Conservation (phyloP, 2,888 invertebrate species). For the Plemyria rubiginata region DNA sequence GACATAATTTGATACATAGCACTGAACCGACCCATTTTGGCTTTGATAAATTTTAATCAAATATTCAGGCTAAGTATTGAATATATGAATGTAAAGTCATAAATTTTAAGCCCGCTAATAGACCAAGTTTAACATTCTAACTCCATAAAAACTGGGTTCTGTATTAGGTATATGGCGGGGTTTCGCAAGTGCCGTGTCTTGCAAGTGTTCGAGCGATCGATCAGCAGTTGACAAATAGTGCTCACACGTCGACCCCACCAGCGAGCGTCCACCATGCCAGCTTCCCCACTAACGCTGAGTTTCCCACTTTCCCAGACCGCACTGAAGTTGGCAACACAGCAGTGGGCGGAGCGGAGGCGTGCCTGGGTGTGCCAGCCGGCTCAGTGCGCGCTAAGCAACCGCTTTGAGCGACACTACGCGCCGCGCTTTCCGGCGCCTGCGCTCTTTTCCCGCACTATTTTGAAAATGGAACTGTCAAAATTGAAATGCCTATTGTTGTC, state of each 20-base stretch:
- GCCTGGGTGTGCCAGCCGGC: slow-evolving; percentile 60
- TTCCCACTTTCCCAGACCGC: slow-evolving; percentile 76
- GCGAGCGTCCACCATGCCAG: slow-evolving; percentile 51
- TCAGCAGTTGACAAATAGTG: slow-evolving; percentile 55
- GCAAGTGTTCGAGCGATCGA: slow-evolving; percentile 46
- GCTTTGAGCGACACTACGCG: slow-evolving; percentile 56
- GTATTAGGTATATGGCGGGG: slow-evolving; percentile 29
- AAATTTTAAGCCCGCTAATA: slow-evolving; percentile 33
- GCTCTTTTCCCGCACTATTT: slow-evolving; percentile 51
- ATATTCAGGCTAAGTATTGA: slow-evolving; percentile 31
- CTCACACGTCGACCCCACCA: slow-evolving; percentile 59
- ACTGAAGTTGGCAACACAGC: slow-evolving; percentile 67
- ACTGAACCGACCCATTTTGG: slow-evolving; percentile 4
- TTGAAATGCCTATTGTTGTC: slow-evolving; percentile 21
- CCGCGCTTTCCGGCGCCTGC: slow-evolving; percentile 59
- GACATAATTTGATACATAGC: slow-evolving; percentile 3
- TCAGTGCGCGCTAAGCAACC: slow-evolving; percentile 53
- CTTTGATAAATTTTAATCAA: slow-evolving; percentile 11
- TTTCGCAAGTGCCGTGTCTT: slow-evolving; percentile 34
- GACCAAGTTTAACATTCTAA: slow-evolving; percentile 30
- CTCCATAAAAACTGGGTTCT: slow-evolving; percentile 35
- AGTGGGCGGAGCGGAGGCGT: slow-evolving; percentile 73
- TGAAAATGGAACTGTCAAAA: slow-evolving; percentile 41
- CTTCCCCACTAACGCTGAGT: slow-evolving; percentile 70
- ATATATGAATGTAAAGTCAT: slow-evolving; percentile 33